phyloP scores from a whole-genome alignment of 2,113 vertebrate genomes.

The Hypocryptadius cinnamomeus region DNA sequence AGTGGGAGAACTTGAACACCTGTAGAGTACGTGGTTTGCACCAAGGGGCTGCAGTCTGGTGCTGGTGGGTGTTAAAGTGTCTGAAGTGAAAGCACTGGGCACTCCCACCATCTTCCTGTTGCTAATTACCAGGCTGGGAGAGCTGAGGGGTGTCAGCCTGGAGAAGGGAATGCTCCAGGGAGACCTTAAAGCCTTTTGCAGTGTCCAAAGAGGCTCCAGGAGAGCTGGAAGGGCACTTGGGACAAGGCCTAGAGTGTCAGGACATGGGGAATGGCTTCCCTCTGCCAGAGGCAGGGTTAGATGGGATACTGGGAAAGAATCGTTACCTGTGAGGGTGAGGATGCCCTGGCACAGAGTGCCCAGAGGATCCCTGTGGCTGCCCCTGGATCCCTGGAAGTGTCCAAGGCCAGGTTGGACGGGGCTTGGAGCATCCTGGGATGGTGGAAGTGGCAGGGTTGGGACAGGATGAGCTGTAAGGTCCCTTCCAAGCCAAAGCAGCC shows the following conservation, averaged over 20 bases:
- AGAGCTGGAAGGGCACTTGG: not conserved
- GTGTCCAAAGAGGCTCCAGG: not conserved
- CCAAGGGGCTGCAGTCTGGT: not conserved
- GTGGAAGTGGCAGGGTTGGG: not conserved
- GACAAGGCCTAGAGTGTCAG: not conserved
- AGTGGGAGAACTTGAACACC: not conserved
- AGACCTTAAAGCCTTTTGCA: not conserved
- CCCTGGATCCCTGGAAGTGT: not conserved
- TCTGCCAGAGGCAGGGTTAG: not conserved
- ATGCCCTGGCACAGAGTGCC: not conserved
- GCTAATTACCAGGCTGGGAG: not conserved
- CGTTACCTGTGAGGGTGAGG: accelerated
- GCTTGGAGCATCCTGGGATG: not conserved
- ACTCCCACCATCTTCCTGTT: not conserved
- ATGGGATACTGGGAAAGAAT: not conserved
- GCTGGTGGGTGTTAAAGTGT: not conserved
- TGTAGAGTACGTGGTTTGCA: not conserved
- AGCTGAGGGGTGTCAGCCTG: not conserved
- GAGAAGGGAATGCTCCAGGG: not conserved
- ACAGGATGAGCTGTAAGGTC: not conserved
- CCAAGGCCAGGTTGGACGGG: accelerated
- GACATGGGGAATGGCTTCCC: not conserved
- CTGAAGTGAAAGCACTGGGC: accelerated
- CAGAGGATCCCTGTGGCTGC: not conserved
- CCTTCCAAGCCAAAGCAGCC: not conserved